A percentile compares a stretch with the other conserved stretches of the same genome.
Conservation (phyloP, 2,888 invertebrate genomes). For the Morpho deidamia region DNA sequence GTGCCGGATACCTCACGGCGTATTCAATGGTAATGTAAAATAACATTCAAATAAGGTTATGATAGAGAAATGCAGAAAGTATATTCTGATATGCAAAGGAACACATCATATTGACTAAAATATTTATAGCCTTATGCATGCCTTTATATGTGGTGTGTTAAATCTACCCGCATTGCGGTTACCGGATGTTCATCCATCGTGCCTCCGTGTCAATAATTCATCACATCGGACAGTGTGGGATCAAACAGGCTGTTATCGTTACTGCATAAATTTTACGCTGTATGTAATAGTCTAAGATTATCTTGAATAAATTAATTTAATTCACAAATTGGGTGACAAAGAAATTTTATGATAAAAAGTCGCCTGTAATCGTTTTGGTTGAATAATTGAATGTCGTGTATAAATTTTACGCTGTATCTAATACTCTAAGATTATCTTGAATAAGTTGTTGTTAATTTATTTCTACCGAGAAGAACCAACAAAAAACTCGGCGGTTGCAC, state of each 20-base stretch:
- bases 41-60: no score
- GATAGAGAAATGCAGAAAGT: no score
- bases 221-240: constrained; percentile 38
- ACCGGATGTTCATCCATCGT: constrained; percentile 22
- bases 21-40: no score
- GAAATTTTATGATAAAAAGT: no score
- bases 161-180: constrained; percentile 32
- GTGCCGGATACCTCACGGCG: no score
- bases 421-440: not conserved
- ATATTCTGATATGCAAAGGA: no score
- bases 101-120: not conserved
- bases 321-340: no score
- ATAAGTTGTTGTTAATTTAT: no score
- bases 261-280: not conserved
- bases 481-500: no score
- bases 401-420: not conserved
- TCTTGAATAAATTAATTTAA: no score
- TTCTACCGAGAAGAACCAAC: no score
- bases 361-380: no score
- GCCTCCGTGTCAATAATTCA: constrained; percentile 51
- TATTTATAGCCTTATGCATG: constrained; percentile 26
- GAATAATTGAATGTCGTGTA: not conserved
- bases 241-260: constrained; percentile 30
- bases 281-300: not conserved
- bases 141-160: constrained; percentile 25